phyloP scores from a whole-genome alignment of 2,888 invertebrate genomes.

The Rotaria sp. region DNA sequence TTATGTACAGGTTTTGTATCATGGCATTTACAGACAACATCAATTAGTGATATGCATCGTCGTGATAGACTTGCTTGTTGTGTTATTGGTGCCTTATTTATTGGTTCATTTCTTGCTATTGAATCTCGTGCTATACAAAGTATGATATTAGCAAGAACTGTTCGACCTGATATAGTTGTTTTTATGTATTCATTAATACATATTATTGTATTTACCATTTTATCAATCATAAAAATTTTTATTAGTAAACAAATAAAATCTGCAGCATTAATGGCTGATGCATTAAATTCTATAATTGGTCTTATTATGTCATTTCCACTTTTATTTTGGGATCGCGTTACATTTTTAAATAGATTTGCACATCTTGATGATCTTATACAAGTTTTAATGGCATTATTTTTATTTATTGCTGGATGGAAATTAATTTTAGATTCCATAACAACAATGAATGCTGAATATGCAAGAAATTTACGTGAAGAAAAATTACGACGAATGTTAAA shows the following conservation, averaged over 20 bases:
- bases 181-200: background rate
- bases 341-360: constrained; percentile 23
- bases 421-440: constrained; percentile 14
- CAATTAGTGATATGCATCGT: background rate
- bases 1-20: background rate
- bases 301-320: constrained; percentile 18
- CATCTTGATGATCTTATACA: constrained; percentile 28
- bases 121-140: constrained; percentile 21
- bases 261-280: constrained; percentile 18
- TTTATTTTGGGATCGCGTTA: background rate
- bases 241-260: constrained; percentile 30
- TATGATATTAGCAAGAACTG: constrained; percentile 1
- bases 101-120: constrained; percentile 20
- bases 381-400: constrained; percentile 27
- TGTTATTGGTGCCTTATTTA: constrained; percentile 18
- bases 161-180: background rate
- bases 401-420: constrained; percentile 7
- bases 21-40: background rate
- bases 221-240: background rate
- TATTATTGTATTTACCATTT: background rate
- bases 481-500: constrained; percentile 12
- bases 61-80: constrained; percentile 18
- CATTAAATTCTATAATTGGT: background rate
- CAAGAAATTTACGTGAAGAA: constrained; percentile 21
- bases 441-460: background rate